Percentiles rank a stretch among this genome's conserved stretches.
Conservation (phyloP, 1,140 invertebrate genomes). For the Maniola jurtina region DNA sequence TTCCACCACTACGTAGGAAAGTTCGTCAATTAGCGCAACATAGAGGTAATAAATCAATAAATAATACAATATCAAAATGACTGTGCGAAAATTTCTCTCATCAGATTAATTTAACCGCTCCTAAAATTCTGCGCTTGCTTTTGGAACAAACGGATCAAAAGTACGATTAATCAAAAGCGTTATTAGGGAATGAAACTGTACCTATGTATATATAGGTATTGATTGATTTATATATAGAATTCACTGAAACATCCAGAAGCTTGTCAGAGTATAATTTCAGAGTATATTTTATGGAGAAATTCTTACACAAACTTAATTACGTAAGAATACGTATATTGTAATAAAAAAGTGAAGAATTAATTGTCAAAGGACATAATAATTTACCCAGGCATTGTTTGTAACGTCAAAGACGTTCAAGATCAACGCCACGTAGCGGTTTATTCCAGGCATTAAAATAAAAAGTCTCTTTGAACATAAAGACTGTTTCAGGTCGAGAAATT, state of each 20-base stretch:
- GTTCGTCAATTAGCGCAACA: no score
- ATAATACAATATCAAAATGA: constrained; percentile 4
- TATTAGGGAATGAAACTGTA: background rate
- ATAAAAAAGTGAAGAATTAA: background rate
- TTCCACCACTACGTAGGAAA: no score
- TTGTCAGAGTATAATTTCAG: background rate
- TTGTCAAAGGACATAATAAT: background rate
- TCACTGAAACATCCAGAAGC: background rate
- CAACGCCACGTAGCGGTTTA: background rate
- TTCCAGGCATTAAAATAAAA: background rate
- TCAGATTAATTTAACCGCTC: constrained; percentile 2
- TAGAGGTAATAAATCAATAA: no score
- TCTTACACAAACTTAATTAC: no score
- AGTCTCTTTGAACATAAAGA: background rate
- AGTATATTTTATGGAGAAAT: no score
- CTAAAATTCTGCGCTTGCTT: background rate
- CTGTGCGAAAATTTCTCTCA: constrained; percentile 1
- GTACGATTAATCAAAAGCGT: constrained; percentile 4
- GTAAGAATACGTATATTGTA: no score
- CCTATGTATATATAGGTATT: no score
- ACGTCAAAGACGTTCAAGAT: constrained; percentile 1
- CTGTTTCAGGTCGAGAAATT: background rate
- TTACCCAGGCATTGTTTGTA: background rate
- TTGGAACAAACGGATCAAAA: constrained; percentile 1
- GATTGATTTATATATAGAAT: background rate